A percentile compares a stretch with the other conserved stretches of the same genome.
These are phyloP conservation scores for Trichacis sp. DNA, from an alignment of 2,888 invertebrate species.

Conservation along the genomic window DNA sequence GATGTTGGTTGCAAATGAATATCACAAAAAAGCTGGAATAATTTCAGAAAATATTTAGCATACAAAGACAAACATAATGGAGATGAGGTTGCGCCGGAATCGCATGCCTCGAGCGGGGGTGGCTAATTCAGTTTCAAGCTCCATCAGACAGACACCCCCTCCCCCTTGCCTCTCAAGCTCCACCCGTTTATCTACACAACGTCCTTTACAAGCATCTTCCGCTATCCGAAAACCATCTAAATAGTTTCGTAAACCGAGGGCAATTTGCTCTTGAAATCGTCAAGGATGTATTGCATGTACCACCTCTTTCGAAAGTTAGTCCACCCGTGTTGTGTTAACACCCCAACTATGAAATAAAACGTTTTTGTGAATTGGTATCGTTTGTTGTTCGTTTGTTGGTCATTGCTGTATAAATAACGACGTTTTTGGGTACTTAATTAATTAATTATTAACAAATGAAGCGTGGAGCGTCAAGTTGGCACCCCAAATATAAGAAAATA, in stretches of 20 bases:
- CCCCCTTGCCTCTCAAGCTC: slow-evolving; percentile 15
- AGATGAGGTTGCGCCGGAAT: slow-evolving; percentile 60
- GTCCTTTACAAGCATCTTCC: slow-evolving; percentile 39
- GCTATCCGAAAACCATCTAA: slow-evolving; percentile 36
- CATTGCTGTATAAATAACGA: too few relatives aligned
- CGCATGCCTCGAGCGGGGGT: slow-evolving; percentile 52
- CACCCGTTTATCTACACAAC: slow-evolving; percentile 29
- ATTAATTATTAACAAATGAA: too few relatives aligned
- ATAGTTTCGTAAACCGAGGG: slow-evolving; percentile 33
- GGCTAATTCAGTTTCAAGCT: slow-evolving; percentile 63
- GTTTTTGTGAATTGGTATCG: too few relatives aligned
- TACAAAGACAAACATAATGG: slow-evolving; percentile 64
- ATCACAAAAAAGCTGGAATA: slow-evolving; percentile 43
- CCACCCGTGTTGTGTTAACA: too few relatives aligned
- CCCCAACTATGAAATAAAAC: too few relatives aligned
- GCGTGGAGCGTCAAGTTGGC: too few relatives aligned
- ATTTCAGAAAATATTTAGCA: slow-evolving; percentile 60
- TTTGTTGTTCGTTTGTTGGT: too few relatives aligned
- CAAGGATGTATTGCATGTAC: too few relatives aligned
- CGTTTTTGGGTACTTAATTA: too few relatives aligned
- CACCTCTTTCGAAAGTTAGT: too few relatives aligned
- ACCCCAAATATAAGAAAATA: too few relatives aligned
- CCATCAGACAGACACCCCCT: slow-evolving; percentile 55
- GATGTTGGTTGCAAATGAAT: not conserved
- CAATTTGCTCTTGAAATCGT: too few relatives aligned